Evolutionary conservation across 2,113 vertebrate species (phyloP).

Genomic region (Scartelaos histophorus): DNA sequence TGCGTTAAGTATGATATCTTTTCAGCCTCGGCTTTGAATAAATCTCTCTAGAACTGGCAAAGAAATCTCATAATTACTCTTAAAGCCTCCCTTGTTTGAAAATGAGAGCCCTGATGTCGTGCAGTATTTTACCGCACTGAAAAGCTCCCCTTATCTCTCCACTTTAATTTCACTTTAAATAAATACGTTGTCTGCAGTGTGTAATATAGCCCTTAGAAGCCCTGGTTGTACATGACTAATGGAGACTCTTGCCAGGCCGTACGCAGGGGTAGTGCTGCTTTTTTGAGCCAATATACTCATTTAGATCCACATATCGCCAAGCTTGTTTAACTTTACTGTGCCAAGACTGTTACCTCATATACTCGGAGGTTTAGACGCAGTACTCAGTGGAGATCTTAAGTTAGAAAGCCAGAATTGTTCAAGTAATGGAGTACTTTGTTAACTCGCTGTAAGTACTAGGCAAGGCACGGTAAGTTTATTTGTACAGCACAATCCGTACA

Average conservation of each 20-base stretch:
- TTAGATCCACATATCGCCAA: constrained; percentile 41
- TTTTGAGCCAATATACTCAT: constrained; percentile 54
- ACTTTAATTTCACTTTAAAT: constrained; percentile 43
- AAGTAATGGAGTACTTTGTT: no score
- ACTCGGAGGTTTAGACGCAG: constrained; percentile 11
- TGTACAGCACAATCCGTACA: no score
- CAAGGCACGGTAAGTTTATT: no score
- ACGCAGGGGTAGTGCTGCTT: constrained; percentile 29
- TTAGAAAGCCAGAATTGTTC: no score
- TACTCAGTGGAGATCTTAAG: no score
- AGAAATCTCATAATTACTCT: constrained; percentile 12
- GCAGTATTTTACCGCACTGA: constrained; percentile 6
- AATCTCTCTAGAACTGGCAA: constrained; percentile 6
- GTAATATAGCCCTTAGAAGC: constrained; percentile 40
- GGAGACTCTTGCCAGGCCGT: constrained; percentile 32
- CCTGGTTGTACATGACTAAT: constrained; percentile 44
- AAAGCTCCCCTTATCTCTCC: constrained; percentile 30
- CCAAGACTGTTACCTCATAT: constrained; percentile 31
- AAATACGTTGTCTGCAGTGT: constrained; percentile 34
- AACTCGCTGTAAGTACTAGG: no score
- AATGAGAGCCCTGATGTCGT: constrained; percentile 34
- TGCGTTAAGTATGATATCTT: constrained; percentile 9
- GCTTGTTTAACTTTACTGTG: constrained; percentile 43
- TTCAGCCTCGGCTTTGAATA: constrained; percentile 26
- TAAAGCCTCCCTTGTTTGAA: constrained; percentile 32